Evolutionary conservation across 2,888 invertebrate species (phyloP).

Genomic region (Platerodrilus igneus): DNA sequence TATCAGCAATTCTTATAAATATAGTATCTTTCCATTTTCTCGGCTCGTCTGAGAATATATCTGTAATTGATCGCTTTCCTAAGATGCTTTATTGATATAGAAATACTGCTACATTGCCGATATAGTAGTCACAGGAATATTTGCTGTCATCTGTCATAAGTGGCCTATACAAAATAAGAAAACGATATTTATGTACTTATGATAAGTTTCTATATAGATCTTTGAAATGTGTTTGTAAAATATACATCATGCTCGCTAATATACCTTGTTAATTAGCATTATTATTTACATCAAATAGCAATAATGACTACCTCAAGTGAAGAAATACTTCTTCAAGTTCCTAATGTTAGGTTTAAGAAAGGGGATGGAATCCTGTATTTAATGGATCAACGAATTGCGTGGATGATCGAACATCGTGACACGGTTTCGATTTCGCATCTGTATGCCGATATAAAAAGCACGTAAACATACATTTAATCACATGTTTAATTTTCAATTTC

Average conservation of each 20-base stretch:
- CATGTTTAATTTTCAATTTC: conserved; percentile 16
- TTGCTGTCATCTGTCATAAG: neutral
- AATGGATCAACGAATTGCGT: conserved; percentile 92
- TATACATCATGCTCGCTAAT: neutral
- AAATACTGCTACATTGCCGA: too few relatives aligned
- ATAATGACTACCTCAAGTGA: conserved; percentile 85
- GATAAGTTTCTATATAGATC: neutral
- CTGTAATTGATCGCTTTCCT: too few relatives aligned
- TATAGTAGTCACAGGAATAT: too few relatives aligned
- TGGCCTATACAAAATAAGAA: neutral
- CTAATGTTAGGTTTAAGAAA: conserved; percentile 91
- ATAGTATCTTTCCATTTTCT: too few relatives aligned
- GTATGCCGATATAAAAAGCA: conserved; percentile 94
- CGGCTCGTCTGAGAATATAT: too few relatives aligned
- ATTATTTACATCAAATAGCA: conserved; percentile 26
- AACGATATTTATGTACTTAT: neutral
- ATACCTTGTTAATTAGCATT: too few relatives aligned
- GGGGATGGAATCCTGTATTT: conserved; percentile 93
- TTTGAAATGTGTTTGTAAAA: too few relatives aligned
- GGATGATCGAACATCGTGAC: conserved; percentile 92
- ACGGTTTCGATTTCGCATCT: conserved; percentile 89
- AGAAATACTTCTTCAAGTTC: conserved; percentile 89
- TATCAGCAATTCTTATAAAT: too few relatives aligned
- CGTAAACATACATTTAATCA: conserved; percentile 38
- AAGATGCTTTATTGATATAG: too few relatives aligned